These are phyloP conservation scores for Tretioscincus oriximinensis DNA, from an alignment of 2,113 vertebrate species.

Conservation along the genomic window DNA sequence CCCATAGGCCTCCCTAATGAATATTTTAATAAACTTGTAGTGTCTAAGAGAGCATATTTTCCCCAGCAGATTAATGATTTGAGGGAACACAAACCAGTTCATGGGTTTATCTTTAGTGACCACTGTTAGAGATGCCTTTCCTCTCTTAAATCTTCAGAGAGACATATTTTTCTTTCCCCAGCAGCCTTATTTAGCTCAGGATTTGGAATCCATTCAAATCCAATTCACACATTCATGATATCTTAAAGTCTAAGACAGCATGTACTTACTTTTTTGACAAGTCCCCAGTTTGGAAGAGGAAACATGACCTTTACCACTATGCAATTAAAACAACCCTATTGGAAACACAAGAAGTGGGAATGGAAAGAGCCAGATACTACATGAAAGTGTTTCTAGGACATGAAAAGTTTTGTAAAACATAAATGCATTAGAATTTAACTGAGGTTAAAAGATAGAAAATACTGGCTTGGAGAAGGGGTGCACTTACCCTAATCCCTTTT, in stretches of 20 bases:
- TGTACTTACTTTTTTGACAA: not conserved
- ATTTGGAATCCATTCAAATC: too few relatives aligned
- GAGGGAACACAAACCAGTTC: too few relatives aligned
- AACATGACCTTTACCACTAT: not conserved
- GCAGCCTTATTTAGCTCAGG: too few relatives aligned
- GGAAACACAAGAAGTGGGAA: not conserved
- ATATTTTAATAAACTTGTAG: too few relatives aligned
- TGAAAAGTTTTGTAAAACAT: not conserved
- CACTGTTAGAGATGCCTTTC: too few relatives aligned
- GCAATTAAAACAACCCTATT: not conserved
- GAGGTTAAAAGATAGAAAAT: not conserved
- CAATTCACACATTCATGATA: not conserved
- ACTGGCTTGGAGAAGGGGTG: not conserved
- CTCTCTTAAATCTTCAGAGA: too few relatives aligned
- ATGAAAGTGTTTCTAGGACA: not conserved
- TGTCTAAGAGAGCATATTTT: too few relatives aligned
- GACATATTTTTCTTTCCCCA: too few relatives aligned
- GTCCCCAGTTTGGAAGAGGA: not conserved
- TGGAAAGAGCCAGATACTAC: not conserved
- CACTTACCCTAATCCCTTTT: constrained; percentile 1
- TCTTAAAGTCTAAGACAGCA: not conserved
- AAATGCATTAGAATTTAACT: not conserved
- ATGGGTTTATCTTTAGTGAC: too few relatives aligned
- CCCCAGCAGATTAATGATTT: too few relatives aligned
- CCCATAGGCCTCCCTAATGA: too few relatives aligned